Evolutionary conservation across 2,113 vertebrate species (phyloP), one percentile per base, ranked within the genome.

Genomic region (Trogon melanurus): DNA sequence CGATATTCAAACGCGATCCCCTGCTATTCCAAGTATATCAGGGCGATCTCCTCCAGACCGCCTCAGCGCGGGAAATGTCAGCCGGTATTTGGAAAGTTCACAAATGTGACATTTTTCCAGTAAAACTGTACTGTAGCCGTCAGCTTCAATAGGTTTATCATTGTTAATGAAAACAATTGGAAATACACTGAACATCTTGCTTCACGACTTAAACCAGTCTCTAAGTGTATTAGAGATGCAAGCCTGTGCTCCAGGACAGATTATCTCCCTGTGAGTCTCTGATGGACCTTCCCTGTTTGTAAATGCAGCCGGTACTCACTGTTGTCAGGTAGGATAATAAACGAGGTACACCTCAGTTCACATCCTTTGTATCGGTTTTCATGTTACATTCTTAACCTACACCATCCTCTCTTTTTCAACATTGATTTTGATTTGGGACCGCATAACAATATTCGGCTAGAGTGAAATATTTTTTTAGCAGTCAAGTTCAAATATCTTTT

Each of bases 321-420:
- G 79, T 38, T 95, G 91, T 85, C 93, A 93, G 88, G 75, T 1
- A 41, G 61, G 92, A 95, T 96, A 96, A 96, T 74, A 93, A 96
- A 95, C 65, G 76, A 95, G 94, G 79, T 83, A 85, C 78, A 89
- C 34, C 79, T 70, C 79, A 30, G 88, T 74, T 95, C 93, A 88
- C 56, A 80, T 53, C 92, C 75, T 78, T 9, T 5, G 20, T 48
- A 78, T 78, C 3, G 6, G 57, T 72, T 93, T 82, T 66, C 89
- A n/a, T 73, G 92, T 81, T 96, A 79, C 25, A 36, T 57, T 94
- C 92, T 83, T 84, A 94, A 93, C 95, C 91, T 88, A 45, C 4
- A 88, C 26, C 85, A 74, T 88, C 85, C 66, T 84, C 85, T 71
- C 78, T 74, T 80, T 85, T 54, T 56, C 81, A 85, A 71, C 75